Percentiles rank a stretch among this genome's conserved stretches.
These are phyloP conservation scores for Festucalex cinctus DNA, from an alignment of 2,113 vertebrate species.

Conservation along the genomic window DNA sequence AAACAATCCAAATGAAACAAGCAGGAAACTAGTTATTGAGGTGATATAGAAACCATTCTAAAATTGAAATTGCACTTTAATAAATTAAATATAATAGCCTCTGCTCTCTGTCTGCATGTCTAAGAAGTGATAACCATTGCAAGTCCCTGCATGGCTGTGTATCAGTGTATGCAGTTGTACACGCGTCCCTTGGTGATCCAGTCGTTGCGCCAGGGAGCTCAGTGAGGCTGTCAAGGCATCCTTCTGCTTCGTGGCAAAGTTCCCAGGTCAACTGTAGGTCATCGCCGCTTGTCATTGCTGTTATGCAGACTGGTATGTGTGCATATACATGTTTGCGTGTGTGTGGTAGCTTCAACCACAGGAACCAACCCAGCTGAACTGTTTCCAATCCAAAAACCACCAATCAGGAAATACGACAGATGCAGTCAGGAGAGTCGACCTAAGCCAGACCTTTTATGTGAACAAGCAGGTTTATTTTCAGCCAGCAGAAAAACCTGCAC, in stretches of 20 bases:
- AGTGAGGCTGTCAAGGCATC: conserved; percentile 46
- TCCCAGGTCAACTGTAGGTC: conserved; percentile 50
- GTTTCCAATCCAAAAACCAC: conserved; percentile 32
- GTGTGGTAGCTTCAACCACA: conserved; percentile 6
- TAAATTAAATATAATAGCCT: neutral
- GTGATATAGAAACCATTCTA: neutral
- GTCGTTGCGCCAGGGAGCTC: conserved; percentile 18
- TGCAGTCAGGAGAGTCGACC: conserved; percentile 53
- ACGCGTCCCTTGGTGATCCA: conserved; percentile 24
- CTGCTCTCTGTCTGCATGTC: neutral
- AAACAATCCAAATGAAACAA: neutral
- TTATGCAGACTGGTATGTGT: conserved; percentile 1
- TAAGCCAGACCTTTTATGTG: conserved; percentile 58
- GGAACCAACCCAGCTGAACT: conserved; percentile 19
- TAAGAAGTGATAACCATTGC: neutral
- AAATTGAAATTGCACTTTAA: neutral
- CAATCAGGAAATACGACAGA: conserved; percentile 45
- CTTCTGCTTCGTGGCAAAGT: conserved; percentile 19
- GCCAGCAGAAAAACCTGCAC: conserved; percentile 20
- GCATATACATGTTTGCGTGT: conserved; percentile 11
- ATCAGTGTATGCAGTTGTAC: conserved; percentile 13
- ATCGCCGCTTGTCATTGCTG: conserved; percentile 45
- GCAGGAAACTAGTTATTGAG: neutral
- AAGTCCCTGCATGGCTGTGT: conserved; percentile 6
- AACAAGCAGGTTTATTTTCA: conserved; percentile 36